A percentile compares a stretch with the other conserved stretches of the same genome.
Conservation (phyloP, 1,140 invertebrate genomes). For the Octopus bimaculoides region DNA sequence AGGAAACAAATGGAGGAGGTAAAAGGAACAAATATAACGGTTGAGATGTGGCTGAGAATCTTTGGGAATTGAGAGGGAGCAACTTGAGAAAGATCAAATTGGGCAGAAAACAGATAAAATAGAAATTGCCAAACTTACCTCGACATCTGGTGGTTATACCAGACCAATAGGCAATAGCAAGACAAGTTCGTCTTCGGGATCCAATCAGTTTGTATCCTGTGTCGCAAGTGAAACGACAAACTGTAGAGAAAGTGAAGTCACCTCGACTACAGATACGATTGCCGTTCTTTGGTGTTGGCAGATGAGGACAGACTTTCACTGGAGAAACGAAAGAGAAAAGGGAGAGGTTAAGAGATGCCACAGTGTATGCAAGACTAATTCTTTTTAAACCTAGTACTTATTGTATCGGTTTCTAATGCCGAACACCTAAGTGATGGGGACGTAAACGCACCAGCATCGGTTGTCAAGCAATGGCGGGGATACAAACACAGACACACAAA, state of each 20-base stretch:
- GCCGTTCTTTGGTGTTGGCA: constrained; percentile 63
- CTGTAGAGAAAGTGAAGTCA: constrained; percentile 66
- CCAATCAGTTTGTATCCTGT: constrained; percentile 67
- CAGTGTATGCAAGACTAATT: neutral
- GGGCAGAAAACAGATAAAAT: too few species aligned
- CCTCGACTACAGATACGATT: constrained; percentile 64
- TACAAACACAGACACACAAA: too few species aligned
- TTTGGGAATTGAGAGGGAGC: too few species aligned
- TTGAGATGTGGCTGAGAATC: too few species aligned
- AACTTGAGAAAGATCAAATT: too few species aligned
- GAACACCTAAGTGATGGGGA: too few species aligned
- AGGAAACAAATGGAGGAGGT: too few species aligned
- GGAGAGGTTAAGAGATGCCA: neutral
- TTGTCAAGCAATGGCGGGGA: too few species aligned
- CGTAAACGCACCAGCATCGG: too few species aligned
- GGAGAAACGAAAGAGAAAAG: constrained; percentile 26
- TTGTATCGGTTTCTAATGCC: too few species aligned
- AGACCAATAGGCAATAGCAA: constrained; percentile 70
- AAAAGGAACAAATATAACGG: too few species aligned
- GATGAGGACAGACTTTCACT: constrained; percentile 67
- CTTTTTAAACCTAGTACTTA: too few species aligned
- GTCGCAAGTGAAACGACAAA: constrained; percentile 68
- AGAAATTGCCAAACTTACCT: constrained; percentile 57
- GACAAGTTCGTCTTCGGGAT: constrained; percentile 66
- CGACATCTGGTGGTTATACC: constrained; percentile 68